Conservation (phyloP, 2,797 vertebrate species). For the Protosalanx chinensis region DNA sequence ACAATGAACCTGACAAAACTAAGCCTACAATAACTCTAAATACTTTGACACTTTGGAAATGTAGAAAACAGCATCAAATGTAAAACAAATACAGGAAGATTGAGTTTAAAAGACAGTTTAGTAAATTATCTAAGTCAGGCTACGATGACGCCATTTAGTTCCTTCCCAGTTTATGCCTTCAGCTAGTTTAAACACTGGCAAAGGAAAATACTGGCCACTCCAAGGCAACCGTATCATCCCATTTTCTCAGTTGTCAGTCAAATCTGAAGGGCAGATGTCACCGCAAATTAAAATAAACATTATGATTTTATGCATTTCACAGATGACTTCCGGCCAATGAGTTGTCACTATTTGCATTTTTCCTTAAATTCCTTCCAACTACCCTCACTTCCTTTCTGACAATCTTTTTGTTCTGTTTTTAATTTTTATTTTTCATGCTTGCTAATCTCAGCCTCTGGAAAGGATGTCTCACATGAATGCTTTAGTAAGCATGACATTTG, state of each 20-base stretch:
- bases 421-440: not conserved
- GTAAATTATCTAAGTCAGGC: not conserved
- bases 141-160: not conserved
- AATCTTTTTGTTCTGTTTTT: not conserved
- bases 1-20: too few species aligned
- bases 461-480: not conserved
- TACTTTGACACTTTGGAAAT: too few species aligned
- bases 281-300: conserved; percentile 24
- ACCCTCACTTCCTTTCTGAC: not conserved
- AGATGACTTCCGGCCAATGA: not conserved
- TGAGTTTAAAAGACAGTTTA: too few species aligned
- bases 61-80: too few species aligned
- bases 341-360: conserved; percentile 1
- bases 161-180: not conserved
- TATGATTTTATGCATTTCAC: conserved; percentile 23
- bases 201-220: conserved; percentile 1
- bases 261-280: conserved; percentile 38
- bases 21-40: too few species aligned
- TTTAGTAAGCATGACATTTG: not conserved
- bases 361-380: not conserved
- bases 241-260: conserved; percentile 43
- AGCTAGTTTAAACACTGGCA: conserved; percentile 2
- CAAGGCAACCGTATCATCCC: conserved; percentile 34
- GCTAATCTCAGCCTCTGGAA: conserved; percentile 1
- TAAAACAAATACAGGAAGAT: too few species aligned